Conservation (phyloP, 2,888 invertebrate species). For the Lepidochitona cinerea region DNA sequence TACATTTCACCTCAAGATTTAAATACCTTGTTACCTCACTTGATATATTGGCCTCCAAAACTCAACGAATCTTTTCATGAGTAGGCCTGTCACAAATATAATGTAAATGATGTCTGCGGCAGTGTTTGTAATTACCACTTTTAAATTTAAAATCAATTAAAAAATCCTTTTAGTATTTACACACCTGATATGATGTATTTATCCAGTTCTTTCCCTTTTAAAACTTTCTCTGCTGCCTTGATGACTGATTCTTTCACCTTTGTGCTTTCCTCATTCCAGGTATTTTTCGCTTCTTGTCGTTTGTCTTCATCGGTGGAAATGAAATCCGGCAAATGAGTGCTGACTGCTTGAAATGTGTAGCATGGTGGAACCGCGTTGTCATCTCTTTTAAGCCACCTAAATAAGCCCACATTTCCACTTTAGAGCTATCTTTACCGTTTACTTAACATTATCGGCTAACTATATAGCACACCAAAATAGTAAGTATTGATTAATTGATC, state of each 20-base stretch:
- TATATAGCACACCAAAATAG: not conserved
- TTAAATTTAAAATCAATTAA: no score
- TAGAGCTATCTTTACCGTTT: no score
- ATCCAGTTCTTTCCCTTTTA: slow-evolving; percentile 11
- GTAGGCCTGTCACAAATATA: not conserved
- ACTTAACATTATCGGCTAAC: no score
- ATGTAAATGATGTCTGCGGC: no score
- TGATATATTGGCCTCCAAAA: no score
- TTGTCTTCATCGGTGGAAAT: slow-evolving; percentile 62
- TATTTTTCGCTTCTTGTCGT: slow-evolving; percentile 66
- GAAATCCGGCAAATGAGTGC: slow-evolving; percentile 74
- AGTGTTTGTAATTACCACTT: no score
- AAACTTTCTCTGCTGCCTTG: slow-evolving; percentile 68
- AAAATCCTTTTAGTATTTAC: not conserved
- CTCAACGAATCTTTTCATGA: no score
- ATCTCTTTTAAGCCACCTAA: slow-evolving; percentile 79
- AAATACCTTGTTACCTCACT: no score
- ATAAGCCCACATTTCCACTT: not conserved
- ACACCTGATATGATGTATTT: slow-evolving; percentile 31
- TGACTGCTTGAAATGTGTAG: slow-evolving; percentile 79
- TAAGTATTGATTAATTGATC: not conserved
- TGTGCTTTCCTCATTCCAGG: slow-evolving; percentile 76
- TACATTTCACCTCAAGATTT: no score
- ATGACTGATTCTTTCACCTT: slow-evolving; percentile 80
- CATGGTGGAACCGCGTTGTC: slow-evolving; percentile 82